Evolutionary conservation across 1,140 invertebrate species (phyloP), one percentile per base, ranked within the genome.

Genomic region (Trialeurodes vaporariorum): DNA sequence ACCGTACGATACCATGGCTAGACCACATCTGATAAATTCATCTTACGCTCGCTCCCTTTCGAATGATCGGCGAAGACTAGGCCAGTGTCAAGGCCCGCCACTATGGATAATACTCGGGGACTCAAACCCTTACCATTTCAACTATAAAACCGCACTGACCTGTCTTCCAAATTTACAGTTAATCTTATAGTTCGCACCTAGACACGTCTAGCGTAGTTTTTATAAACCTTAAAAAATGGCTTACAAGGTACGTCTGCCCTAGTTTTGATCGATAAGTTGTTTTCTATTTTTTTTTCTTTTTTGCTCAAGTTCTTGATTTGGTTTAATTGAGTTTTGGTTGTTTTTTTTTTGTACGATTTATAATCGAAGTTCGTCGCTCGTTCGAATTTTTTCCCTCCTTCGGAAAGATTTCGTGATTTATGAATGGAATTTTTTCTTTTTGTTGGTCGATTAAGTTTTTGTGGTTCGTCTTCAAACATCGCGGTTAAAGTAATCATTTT

Each of bases 1-100:
- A 49, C 34, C n/a, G n/a, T n/a, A n/a, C n/a, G n/a, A n/a, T n/a
- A n/a, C n/a, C n/a, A n/a, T n/a, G n/a, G n/a, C n/a, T n/a, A n/a
- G n/a, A n/a, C n/a, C n/a, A n/a, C n/a, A n/a, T n/a, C 34, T 49
- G 34, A 49, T 49, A 49, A 49, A 49, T 49, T 49, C 34, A 49
- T 49, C 34, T 49, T 17, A 17, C 5, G 34, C 34, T 49, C 34
- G 34, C 34, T 49, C 34, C 34, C 34, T 49, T 49, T 49, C 34
- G 34, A 49, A 49, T 49, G 34, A 49, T 9, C 17, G n/a, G n/a
- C 17, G 34, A 49, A 49, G 34, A 49, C 34, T 17, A 17, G 34
- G 34, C 34, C 34, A 49, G 34, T 49, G 34, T 49, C 34, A 49
- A 49, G 34, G 34, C 34, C 34, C 34, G 34, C 34, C 34, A n/a